A percentile compares a stretch with the other conserved stretches of the same genome.
These are phyloP conservation scores for Mus caroli DNA, from an alignment of 2,797 vertebrate species.

Conservation along the genomic window DNA sequence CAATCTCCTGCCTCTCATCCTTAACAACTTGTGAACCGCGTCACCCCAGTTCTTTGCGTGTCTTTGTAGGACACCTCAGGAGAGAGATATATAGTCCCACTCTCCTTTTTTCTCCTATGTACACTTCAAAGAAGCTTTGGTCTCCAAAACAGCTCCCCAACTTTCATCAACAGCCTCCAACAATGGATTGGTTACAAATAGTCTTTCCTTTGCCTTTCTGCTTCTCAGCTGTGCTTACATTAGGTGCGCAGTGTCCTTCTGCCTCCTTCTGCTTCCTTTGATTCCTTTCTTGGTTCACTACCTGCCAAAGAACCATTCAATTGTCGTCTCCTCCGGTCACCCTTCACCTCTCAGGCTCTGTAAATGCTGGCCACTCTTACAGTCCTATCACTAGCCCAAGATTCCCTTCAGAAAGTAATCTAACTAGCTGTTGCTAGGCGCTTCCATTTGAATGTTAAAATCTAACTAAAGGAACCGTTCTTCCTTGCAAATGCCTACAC, in stretches of 20 bases:
- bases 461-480: not conserved
- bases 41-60: not conserved
- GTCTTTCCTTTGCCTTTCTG: not conserved
- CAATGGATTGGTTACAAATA: not conserved
- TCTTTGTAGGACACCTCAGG: not conserved
- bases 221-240: not conserved
- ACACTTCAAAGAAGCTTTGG: not conserved
- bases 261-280: not conserved
- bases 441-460: not conserved
- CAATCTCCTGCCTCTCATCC: not conserved
- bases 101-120: not conserved
- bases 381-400: not conserved
- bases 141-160: not conserved
- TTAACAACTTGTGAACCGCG: not conserved
- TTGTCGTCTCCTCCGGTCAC: not conserved
- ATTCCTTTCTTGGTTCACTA: not conserved
- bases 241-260: not conserved
- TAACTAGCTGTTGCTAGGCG: not conserved
- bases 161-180: not conserved
- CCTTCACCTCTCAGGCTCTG: not conserved
- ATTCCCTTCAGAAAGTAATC: not conserved
- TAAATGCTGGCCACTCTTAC: not conserved
- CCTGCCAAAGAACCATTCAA: not conserved
- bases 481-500: not conserved
- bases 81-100: not conserved